Conservation (phyloP, 2,113 vertebrate species). For the Laticauda colubrina region DNA sequence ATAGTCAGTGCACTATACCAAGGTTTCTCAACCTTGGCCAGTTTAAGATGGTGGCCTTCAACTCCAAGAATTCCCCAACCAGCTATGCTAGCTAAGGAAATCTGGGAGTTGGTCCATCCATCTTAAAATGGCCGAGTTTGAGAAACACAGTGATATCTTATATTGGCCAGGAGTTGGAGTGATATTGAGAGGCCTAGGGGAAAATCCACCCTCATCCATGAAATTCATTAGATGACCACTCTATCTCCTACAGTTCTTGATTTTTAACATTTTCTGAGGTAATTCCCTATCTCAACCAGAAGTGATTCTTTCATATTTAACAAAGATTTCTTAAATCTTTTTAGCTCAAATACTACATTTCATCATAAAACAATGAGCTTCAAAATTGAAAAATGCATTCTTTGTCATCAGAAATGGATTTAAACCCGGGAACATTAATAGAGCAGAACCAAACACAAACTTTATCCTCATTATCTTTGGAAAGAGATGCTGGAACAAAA, state of each 20-base stretch:
- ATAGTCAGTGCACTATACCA: not conserved
- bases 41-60: not conserved
- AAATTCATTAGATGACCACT: not conserved
- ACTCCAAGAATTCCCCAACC: too few relatives aligned
- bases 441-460: not conserved
- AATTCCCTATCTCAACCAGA: not conserved
- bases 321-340: not conserved
- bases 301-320: not conserved
- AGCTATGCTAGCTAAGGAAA: not conserved
- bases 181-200: not conserved
- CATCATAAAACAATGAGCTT: not conserved
- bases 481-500: not conserved
- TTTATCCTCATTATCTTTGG: not conserved
- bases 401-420: not conserved
- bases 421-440: not conserved
- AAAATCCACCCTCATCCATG: not conserved
- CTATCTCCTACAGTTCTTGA: not conserved
- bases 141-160: not conserved
- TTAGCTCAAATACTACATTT: not conserved
- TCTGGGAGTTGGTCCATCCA: not conserved
- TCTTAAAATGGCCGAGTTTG: not conserved
- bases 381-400: not conserved
- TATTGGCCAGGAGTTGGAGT: not conserved
- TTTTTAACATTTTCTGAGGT: not conserved
- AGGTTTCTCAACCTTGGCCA: not conserved